Base-by-base conservation (phyloP, 2,888 invertebrate species). In the Bimastos eiseni region DNA sequence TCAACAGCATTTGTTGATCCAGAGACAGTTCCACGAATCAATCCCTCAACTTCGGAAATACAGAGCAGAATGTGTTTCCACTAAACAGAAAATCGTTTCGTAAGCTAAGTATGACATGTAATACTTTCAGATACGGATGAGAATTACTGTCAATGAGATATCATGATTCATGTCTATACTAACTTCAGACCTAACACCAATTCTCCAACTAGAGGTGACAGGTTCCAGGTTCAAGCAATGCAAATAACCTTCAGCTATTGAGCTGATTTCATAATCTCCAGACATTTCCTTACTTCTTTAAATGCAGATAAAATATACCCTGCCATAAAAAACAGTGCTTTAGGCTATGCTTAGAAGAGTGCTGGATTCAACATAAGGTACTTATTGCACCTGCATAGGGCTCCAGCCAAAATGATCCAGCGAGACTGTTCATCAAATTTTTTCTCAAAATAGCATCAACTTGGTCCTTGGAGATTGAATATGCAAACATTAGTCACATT, bases 251-350 rank as follows among this genome's bases (percentile, higher is more conserved):
- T 70, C 17, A 70, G n/a, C 70, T 8, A n/a, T n/a, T 70, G 30
- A 70, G 70, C n/a, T n/a, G 70, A 70, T 70, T 70, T 70, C n/a
- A 70, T 70, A n/a, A n/a, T 70, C n/a, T 70, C 70, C 70, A 70
- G 70, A 70, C 8, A n/a, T 70, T 70, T n/a, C 70, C n/a, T 70
- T n/a, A 30, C 30, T 70, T n/a, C 70, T n/a, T 70, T 70, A 17
- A 70, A 70, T 11, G 6, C n/a, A 70, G 70, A 70, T 70, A n/a
- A n/a, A 30, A 70, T 49, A 3, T 21, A 24, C 6, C 49, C 49
- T 49, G 49, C 24, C 49, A 49, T 21, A 6, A 5, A 24, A 19
- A 41, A 41, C 15, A 11, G 41, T 15, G 41, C 41, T n/a, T n/a
- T n/a, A n/a, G n/a, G n/a, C n/a, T n/a, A n/a, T n/a, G n/a, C n/a